Evolutionary conservation across 2,113 vertebrate genomes (phyloP), one percentile per base, ranked within the genome.

Genomic region (Alouatta palliata): DNA sequence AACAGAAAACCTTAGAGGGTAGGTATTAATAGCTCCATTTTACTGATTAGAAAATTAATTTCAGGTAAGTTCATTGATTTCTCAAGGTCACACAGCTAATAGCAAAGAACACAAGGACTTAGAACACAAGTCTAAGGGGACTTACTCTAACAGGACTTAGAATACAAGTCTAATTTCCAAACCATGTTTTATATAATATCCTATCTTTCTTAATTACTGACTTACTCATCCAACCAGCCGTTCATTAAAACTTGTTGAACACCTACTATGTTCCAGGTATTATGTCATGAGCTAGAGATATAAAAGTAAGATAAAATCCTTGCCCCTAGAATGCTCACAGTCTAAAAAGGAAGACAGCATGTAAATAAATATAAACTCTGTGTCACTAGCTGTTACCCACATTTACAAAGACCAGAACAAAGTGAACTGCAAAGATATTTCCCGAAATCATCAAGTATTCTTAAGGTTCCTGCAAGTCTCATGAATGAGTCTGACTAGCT

Each of bases 21-120:
- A 79, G 21, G 14, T 79, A 43, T 81, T 89, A 35, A 4, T 58
- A 82, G 82, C 30, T 92, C n/a, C 27, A 83, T 17, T 90, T 88
- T 80, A 58, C 8, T 87, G 47, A 84, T 75, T 20, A 96, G 23
- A 92, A 94, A 94, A 89, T 77, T 85, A 52, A 81, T 43, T 96
- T 68, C 16, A 79, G 81, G 70, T 52, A 12, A 73, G 21, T 75
- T 70, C 76, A 79, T 20, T 68, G 25, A 37, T 87, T 92, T 87
- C 61, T 35, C 64, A n/a, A 56, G 85, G 84, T 93, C 71, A 94
- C 37, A 32, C 23, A 52, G 11, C 6, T 68, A 66, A 37, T 23
- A 8, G n/a, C 37, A 83, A 79, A 73, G 23, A 3, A 43, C 40
- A 43, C 40, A 30, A 91, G 43, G 23, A 58, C 1, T 64, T 47